These are phyloP conservation scores for Drosophila equinoxialis DNA, from an alignment of 1,140 invertebrate species.

Conservation along the genomic window DNA sequence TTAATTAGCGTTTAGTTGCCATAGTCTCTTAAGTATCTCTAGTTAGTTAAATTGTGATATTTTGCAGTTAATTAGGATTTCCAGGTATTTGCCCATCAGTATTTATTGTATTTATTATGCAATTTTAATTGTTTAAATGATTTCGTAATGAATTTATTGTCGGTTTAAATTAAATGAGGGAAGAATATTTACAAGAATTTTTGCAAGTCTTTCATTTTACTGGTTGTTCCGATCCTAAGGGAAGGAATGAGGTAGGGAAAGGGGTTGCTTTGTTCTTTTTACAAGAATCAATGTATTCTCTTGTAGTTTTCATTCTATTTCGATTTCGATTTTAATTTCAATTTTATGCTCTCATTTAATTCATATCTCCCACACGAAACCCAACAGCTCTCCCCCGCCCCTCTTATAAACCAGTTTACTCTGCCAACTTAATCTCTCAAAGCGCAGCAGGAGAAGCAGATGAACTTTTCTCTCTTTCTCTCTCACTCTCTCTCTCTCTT, in stretches of 20 bases:
- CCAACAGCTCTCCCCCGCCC: neutral
- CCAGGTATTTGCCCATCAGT: slow-evolving; percentile 76
- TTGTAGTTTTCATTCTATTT: too few species aligned
- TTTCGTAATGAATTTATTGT: slow-evolving; percentile 80
- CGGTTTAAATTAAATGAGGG: slow-evolving; percentile 61
- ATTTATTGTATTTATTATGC: slow-evolving; percentile 81
- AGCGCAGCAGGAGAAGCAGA: slow-evolving; percentile 4
- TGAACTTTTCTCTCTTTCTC: neutral
- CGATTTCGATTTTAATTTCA: too few species aligned
- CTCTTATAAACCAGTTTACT: slow-evolving; percentile 49
- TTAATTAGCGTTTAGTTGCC: slow-evolving; percentile 78
- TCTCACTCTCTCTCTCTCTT: too few species aligned
- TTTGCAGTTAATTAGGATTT: slow-evolving; percentile 82
- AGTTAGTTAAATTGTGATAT: slow-evolving; percentile 75
- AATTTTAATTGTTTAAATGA: slow-evolving; percentile 79
- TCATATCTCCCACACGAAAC: slow-evolving; percentile 59
- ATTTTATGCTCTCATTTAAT: slow-evolving; percentile 32
- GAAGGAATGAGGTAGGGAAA: too few species aligned
- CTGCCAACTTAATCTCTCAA: slow-evolving; percentile 10
- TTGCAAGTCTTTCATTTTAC: slow-evolving; percentile 11
- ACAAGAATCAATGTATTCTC: too few species aligned
- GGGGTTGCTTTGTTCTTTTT: too few species aligned
- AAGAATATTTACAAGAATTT: slow-evolving; percentile 35
- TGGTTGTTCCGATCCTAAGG: too few species aligned
- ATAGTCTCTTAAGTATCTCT: slow-evolving; percentile 33